Evolutionary conservation across 2,888 invertebrate species (phyloP), one percentile per base, ranked within the genome.

Genomic region (Athetis lepigone): DNA sequence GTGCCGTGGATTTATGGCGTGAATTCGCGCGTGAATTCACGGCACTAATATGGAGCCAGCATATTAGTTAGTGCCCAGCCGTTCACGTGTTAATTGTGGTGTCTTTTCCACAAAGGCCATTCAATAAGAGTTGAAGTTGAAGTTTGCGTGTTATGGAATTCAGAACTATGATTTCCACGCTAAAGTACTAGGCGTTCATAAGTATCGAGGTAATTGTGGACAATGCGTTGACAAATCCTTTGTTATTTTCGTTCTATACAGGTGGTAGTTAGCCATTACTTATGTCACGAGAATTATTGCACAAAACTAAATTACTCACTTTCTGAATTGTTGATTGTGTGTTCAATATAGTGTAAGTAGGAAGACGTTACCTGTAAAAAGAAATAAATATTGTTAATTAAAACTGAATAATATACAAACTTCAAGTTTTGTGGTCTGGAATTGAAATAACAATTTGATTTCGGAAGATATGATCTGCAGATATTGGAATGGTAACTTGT

Each of bases 281-380:
- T 8, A 29, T 2, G 3, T 2, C 29, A 29, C 2, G 2, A 8
- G 11, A 29, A 29, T 29, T 5, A 29, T 29, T 29, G 29, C 8
- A 9, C 7, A 29, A 11, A 33, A 33, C n/a, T n/a, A 13, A 33
- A 13, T n/a, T n/a, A n/a, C n/a, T n/a, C n/a, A n/a, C 33, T 33
- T 13, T 4, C 33, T 4, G 13, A 13, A 13, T 21, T 29, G 7
- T 4, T 8, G 8, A 43, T 1, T 18, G 13, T 33, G 33, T 19
- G 8, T 5, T 7, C 27, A 37, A 13, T 4, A 37, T 37, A n/a
- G 0, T 13, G 5, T 47, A 8, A 6, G 19, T 36, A 18, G 7
- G 25, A 16, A 18, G 29, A 19, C 36, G 37, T 50, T 70, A 70
- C 70, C 70, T 70, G 64, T 1, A 45, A 64, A 54, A 54, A 49